These are phyloP conservation scores for Harpagus bidentatus DNA, from an alignment of 2,113 vertebrate genomes.

Conservation along the genomic window DNA sequence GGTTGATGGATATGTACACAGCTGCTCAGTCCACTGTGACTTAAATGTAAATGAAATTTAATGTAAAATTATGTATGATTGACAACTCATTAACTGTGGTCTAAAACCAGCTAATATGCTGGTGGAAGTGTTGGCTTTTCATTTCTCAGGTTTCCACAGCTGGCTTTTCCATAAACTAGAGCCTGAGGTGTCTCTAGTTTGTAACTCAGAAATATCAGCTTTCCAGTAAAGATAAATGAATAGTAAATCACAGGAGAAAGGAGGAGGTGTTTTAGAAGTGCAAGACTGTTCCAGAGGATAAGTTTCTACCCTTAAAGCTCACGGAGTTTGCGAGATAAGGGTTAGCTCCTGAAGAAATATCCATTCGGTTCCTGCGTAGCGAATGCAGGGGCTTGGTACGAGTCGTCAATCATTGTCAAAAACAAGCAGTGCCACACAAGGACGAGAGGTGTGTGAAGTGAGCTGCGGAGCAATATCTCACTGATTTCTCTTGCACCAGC, in stretches of 20 bases:
- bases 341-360: background rate
- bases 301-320: background rate
- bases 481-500: background rate
- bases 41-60: background rate
- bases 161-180: background rate
- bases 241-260: conserved; percentile 1
- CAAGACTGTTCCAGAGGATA: conserved; percentile 13
- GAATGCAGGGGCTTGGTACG: background rate
- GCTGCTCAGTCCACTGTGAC: background rate
- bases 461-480: background rate
- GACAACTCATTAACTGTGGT: background rate
- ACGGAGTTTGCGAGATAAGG: background rate
- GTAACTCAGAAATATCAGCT: background rate
- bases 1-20: background rate
- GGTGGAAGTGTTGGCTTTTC: background rate
- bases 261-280: background rate
- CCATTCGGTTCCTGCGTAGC: background rate
- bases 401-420: conserved; percentile 23
- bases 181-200: background rate
- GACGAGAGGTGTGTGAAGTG: background rate
- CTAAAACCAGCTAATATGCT: background rate
- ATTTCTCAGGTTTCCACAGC: background rate
- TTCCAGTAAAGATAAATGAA: background rate
- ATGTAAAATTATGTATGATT: background rate
- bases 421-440: background rate